A percentile compares a stretch with the other conserved stretches of the same genome.
These are phyloP conservation scores for Melanocharis versteri DNA, from an alignment of 2,113 vertebrate genomes.

Conservation along the genomic window DNA sequence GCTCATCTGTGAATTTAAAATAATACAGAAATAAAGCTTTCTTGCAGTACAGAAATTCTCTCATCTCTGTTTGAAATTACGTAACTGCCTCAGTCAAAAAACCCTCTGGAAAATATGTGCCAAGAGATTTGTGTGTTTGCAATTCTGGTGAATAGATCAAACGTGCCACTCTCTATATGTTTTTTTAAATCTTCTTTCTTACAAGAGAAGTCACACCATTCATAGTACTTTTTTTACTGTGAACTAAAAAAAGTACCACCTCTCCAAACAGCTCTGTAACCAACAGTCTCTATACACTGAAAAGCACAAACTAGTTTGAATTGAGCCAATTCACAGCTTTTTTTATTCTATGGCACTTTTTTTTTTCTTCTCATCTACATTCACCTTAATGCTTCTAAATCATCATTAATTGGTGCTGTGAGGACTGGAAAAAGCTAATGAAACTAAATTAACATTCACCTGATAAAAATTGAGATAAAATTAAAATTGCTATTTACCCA, in stretches of 20 bases:
- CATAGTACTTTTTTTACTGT: not conserved
- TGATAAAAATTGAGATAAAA: not conserved
- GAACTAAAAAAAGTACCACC: not conserved
- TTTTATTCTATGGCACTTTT: not conserved
- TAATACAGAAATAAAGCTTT: not conserved
- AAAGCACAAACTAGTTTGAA: not conserved
- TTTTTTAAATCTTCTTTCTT: constrained; percentile 11
- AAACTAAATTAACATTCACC: not conserved
- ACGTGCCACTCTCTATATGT: not conserved
- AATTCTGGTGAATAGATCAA: constrained; percentile 9
- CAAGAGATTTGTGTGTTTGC: not conserved
- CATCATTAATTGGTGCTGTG: not conserved
- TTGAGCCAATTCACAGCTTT: not conserved
- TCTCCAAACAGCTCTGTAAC: not conserved
- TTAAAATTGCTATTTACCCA: not conserved
- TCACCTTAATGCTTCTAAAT: not conserved
- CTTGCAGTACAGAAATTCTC: not conserved
- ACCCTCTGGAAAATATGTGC: not conserved
- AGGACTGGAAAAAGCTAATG: not conserved
- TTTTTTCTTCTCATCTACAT: not conserved
- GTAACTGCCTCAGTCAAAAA: not conserved
- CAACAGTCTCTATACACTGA: not conserved
- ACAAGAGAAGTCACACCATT: not conserved
- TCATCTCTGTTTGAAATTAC: constrained; percentile 18
- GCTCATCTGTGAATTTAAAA: not conserved